A percentile compares a stretch with the other conserved stretches of the same genome.
phyloP scores from a whole-genome alignment of 2,797 vertebrate species.

The Urosaurus nigricauda region DNA sequence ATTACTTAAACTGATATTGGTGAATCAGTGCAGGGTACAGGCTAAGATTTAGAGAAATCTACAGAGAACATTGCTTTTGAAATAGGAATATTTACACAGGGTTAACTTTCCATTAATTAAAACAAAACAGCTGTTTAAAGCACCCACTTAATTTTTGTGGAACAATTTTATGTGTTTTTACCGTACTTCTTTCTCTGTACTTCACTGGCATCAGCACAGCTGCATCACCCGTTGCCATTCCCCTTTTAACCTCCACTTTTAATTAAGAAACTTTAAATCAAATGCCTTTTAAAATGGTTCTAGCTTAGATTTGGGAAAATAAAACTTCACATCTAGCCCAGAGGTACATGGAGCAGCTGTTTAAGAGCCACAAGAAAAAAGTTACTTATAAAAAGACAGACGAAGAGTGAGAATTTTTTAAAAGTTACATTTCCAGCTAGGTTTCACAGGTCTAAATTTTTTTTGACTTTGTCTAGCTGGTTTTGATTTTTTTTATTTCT shows the following conservation, averaged over 20 bases:
- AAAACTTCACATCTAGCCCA: conserved; percentile 72
- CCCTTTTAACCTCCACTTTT: conserved; percentile 70
- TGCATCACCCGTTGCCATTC: conserved; percentile 65
- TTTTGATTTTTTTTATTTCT: conserved; percentile 63
- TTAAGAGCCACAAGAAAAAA: conserved; percentile 72
- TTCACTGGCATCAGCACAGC: conserved; percentile 65
- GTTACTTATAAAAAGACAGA: conserved; percentile 67
- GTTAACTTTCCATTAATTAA: conserved; percentile 59
- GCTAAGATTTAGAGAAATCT: conserved; percentile 38
- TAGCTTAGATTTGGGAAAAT: conserved; percentile 68
- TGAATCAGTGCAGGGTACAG: not conserved
- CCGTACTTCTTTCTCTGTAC: conserved; percentile 70
- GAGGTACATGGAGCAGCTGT: conserved; percentile 72
- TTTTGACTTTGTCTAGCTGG: conserved; percentile 65
- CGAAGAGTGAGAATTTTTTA: conserved; percentile 38
- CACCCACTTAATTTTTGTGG: conserved; percentile 42
- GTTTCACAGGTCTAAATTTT: conserved; percentile 63
- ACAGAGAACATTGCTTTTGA: conserved; percentile 45
- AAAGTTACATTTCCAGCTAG: conserved; percentile 69
- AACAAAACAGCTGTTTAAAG: conserved; percentile 48
- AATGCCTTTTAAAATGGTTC: conserved; percentile 70
- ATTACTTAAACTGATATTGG: not conserved
- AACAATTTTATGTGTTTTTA: conserved; percentile 69
- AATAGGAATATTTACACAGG: conserved; percentile 44
- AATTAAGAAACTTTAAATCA: conserved; percentile 75